These are phyloP conservation scores for Aphrocallistes beatrix DNA, from an alignment of 37 sponge, comb jelly and placozoan genomes.

Conservation along the genomic window DNA sequence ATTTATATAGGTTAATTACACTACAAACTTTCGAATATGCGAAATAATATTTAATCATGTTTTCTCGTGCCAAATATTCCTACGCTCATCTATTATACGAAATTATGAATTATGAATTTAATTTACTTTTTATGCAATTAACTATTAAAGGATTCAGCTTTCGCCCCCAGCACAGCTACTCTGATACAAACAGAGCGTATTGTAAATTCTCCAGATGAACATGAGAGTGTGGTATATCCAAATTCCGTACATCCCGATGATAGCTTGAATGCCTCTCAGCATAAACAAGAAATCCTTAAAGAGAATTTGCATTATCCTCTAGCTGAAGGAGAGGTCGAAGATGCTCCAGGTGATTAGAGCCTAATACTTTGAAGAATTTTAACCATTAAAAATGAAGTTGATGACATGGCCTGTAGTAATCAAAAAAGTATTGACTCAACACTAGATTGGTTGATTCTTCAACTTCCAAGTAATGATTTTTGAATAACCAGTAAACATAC, in stretches of 20 bases:
- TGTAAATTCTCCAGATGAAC: neutral
- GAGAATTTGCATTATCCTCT: neutral
- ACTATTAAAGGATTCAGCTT: conserved; percentile 14
- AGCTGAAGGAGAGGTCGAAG: conserved; percentile 8
- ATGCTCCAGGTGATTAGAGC: neutral
- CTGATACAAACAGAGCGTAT: neutral
- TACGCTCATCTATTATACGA: neutral
- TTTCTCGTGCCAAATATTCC: too few species aligned
- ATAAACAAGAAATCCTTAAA: neutral
- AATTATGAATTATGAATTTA: neutral
- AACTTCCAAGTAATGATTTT: too few species aligned
- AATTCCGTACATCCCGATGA: neutral
- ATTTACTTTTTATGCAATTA: neutral
- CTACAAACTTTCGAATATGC: too few species aligned
- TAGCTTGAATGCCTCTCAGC: neutral
- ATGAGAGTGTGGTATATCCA: neutral
- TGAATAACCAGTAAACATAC: too few species aligned
- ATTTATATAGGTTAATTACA: too few species aligned
- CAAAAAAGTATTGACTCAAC: too few species aligned
- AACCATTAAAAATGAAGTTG: too few species aligned
- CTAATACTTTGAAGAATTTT: too few species aligned
- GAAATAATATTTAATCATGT: too few species aligned
- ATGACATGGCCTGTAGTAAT: too few species aligned
- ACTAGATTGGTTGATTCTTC: too few species aligned
- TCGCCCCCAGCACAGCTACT: conserved; percentile 10